phyloP scores from a whole-genome alignment of 2,113 vertebrate genomes.

The Dromiciops gliroides region DNA sequence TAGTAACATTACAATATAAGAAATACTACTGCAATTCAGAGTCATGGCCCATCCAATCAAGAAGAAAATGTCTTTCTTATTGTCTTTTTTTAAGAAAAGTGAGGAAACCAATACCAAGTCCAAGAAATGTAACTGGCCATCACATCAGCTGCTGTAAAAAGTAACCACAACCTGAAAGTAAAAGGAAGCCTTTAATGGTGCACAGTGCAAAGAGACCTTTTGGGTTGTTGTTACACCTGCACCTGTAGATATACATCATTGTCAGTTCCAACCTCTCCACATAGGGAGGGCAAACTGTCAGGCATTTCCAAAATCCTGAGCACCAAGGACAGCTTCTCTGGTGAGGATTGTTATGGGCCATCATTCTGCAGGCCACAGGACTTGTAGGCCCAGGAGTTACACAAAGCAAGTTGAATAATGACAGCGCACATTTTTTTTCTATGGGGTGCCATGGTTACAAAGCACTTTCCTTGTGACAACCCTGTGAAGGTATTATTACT shows the following conservation, averaged over 20 bases:
- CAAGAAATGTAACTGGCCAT: neutral
- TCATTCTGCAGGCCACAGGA: neutral
- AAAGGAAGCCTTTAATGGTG: neutral
- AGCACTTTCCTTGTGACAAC: neutral
- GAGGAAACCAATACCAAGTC: neutral
- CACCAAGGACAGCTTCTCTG: neutral
- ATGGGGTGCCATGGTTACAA: neutral
- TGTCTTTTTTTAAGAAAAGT: neutral
- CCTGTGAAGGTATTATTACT: neutral
- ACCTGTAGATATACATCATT: neutral
- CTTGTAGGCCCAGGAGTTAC: rapidly evolving
- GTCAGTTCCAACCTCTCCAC: too few relatives aligned
- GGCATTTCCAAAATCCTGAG: neutral
- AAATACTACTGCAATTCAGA: neutral
- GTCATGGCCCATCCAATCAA: neutral
- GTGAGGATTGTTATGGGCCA: rapidly evolving
- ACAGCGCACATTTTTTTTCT: neutral
- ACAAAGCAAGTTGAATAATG: neutral
- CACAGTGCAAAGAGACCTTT: neutral
- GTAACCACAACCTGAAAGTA: neutral
- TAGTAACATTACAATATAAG: neutral
- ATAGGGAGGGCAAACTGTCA: rapidly evolving
- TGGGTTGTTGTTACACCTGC: neutral
- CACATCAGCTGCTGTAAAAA: neutral
- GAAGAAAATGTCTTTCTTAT: neutral